These are phyloP conservation scores for Eumacrocentrus americanus DNA, from an alignment of 2,888 invertebrate species.

Conservation along the genomic window DNA sequence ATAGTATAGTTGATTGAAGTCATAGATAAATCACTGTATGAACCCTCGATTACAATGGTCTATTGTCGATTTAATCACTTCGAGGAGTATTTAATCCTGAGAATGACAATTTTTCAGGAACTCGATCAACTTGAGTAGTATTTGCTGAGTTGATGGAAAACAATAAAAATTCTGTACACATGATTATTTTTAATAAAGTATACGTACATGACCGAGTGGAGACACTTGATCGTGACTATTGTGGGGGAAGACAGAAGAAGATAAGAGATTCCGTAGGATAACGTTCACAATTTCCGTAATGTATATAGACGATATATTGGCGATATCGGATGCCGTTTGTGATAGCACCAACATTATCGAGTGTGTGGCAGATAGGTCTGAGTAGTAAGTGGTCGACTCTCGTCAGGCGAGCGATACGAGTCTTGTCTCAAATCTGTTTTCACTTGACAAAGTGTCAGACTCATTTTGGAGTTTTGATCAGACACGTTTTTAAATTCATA, in stretches of 20 bases:
- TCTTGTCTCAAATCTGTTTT: too few relatives aligned
- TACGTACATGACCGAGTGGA: constrained; percentile 27
- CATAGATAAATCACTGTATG: too few relatives aligned
- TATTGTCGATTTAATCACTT: not conserved
- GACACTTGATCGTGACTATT: constrained; percentile 29
- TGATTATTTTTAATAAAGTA: constrained; percentile 13
- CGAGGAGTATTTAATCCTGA: constrained; percentile 1
- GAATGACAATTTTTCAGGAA: constrained; percentile 13
- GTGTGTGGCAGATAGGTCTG: constrained; percentile 20
- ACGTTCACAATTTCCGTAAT: constrained; percentile 28
- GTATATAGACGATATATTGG: constrained; percentile 25
- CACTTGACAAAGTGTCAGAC: too few relatives aligned
- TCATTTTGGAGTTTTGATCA: too few relatives aligned
- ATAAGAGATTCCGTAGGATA: constrained; percentile 38
- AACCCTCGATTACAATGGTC: not conserved
- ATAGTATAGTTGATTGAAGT: too few relatives aligned
- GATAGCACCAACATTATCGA: constrained; percentile 27
- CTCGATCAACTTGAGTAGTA: constrained; percentile 2
- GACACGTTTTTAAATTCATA: too few relatives aligned
- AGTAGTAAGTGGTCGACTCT: constrained; percentile 17
- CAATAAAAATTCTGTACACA: not conserved
- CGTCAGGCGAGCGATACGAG: not conserved
- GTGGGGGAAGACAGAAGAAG: constrained; percentile 22
- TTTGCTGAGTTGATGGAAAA: not conserved
- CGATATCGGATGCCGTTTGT: constrained; percentile 26